Percentiles rank a stretch among this genome's conserved stretches.
phyloP scores from a whole-genome alignment of 37 sponge, comb jelly and placozoan species.

The Chondrilla cf. caribensis region DNA sequence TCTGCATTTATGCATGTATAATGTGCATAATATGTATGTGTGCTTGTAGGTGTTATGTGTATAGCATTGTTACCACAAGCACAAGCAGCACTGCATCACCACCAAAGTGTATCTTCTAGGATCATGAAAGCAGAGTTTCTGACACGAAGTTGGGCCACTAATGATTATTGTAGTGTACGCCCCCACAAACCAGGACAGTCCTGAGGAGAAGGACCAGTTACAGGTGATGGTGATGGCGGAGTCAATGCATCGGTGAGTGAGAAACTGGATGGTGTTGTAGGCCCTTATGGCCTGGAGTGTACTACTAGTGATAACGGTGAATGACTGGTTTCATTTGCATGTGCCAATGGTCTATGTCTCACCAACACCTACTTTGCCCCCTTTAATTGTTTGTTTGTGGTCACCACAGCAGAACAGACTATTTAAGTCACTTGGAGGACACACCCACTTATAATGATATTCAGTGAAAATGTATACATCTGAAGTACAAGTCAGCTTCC shows the following conservation, averaged over 20 bases:
- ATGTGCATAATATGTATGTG: too few relatives aligned
- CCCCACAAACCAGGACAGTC: slow-evolving; percentile 14
- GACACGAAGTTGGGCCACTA: slow-evolving; percentile 4
- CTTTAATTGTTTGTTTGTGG: too few relatives aligned
- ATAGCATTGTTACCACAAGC: slow-evolving; percentile 22
- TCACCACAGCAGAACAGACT: too few relatives aligned
- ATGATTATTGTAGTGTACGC: slow-evolving; percentile 5
- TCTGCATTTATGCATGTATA: too few relatives aligned
- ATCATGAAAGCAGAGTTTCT: not conserved
- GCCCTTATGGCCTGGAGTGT: slow-evolving; percentile 1
- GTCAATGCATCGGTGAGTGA: slow-evolving; percentile 10
- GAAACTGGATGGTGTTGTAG: not conserved
- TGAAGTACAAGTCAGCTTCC: too few relatives aligned
- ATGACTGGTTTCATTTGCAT: slow-evolving; percentile 15
- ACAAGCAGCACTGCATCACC: not conserved
- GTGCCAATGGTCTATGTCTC: slow-evolving; percentile 5
- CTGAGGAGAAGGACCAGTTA: not conserved
- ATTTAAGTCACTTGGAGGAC: too few relatives aligned
- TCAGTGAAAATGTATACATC: too few relatives aligned
- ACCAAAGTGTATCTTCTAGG: not conserved
- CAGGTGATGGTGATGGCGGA: slow-evolving; percentile 15
- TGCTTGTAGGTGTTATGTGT: not conserved
- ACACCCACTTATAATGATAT: too few relatives aligned
- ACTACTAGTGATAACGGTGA: slow-evolving; percentile 16
- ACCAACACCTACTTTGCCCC: slow-evolving; percentile 6